Conservation (phyloP, 2,888 invertebrate genomes). For the Phyllotreta striolata region DNA sequence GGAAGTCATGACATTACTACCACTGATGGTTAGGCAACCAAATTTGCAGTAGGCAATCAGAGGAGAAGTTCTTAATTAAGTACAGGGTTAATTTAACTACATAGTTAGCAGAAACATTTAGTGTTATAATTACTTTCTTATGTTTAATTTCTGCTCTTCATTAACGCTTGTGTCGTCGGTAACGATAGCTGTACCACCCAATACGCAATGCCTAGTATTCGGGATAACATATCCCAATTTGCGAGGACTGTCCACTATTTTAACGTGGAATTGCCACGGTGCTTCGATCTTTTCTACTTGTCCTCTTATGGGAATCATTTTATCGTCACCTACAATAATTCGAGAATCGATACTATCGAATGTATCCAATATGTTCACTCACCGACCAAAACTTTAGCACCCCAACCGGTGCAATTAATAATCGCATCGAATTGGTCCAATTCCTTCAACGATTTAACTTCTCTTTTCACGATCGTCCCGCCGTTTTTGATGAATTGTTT, state of each 20-base stretch:
- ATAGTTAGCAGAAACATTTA: background rate
- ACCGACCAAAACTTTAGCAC: constrained; percentile 67
- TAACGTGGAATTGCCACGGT: constrained; percentile 69
- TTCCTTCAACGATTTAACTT: constrained; percentile 65
- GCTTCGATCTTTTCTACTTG: constrained; percentile 73
- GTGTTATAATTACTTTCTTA: constrained; percentile 57
- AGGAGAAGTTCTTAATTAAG: background rate
- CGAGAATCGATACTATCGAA: constrained; percentile 3
- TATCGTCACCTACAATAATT: constrained; percentile 45
- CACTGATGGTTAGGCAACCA: too few relatives aligned
- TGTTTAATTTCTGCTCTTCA: constrained; percentile 67
- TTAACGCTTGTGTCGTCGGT: constrained; percentile 67
- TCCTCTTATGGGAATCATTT: constrained; percentile 74
- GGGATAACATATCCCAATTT: constrained; percentile 78
- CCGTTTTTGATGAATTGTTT: constrained; percentile 68
- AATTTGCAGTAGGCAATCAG: too few relatives aligned
- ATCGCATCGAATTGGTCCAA: constrained; percentile 67
- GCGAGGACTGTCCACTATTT: constrained; percentile 62
- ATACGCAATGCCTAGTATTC: constrained; percentile 70
- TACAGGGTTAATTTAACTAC: background rate
- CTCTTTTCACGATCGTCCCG: constrained; percentile 65
- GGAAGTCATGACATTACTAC: too few relatives aligned
- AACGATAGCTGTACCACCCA: constrained; percentile 79
- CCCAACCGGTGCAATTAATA: constrained; percentile 82
- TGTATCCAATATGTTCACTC: constrained; percentile 5